phyloP scores from a whole-genome alignment of 2,113 vertebrate species.

The Miniopterus natalensis region DNA sequence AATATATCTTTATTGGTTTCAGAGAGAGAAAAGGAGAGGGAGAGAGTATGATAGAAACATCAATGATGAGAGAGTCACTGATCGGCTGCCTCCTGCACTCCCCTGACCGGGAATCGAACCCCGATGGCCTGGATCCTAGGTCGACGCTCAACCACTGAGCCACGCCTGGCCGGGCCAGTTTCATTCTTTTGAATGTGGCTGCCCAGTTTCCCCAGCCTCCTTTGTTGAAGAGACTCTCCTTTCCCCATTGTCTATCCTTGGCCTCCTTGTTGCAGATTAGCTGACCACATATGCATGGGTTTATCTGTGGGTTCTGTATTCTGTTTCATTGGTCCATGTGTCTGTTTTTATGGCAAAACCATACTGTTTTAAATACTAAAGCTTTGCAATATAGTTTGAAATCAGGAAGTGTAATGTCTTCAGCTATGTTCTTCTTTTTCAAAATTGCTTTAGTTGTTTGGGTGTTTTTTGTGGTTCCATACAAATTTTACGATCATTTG shows the following conservation, averaged over 20 bases:
- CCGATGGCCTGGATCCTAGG: too few species aligned
- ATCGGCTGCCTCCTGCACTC: too few species aligned
- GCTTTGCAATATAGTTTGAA: slow-evolving; percentile 13
- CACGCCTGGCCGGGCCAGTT: not conserved
- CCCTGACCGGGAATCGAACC: too few species aligned
- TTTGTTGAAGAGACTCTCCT: not conserved
- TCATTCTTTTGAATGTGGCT: not conserved
- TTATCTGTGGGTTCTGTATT: not conserved
- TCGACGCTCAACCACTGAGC: too few species aligned
- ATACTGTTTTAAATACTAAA: not conserved
- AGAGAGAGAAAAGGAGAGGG: too few species aligned
- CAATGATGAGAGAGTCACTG: too few species aligned
- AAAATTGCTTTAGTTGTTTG: not conserved
- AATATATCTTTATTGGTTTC: too few species aligned
- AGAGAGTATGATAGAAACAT: too few species aligned
- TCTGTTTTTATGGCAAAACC: not conserved
- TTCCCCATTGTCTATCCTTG: not conserved
- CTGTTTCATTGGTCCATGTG: not conserved
- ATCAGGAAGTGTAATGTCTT: not conserved
- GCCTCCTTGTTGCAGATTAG: not conserved
- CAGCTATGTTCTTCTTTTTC: not conserved
- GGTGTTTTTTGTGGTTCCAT: not conserved
- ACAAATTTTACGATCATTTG: not conserved
- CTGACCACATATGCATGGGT: not conserved
- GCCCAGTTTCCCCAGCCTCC: not conserved